A percentile compares a stretch with the other conserved stretches of the same genome.
phyloP scores from a whole-genome alignment of 2,888 invertebrate species.

The Metallyticus violacea region DNA sequence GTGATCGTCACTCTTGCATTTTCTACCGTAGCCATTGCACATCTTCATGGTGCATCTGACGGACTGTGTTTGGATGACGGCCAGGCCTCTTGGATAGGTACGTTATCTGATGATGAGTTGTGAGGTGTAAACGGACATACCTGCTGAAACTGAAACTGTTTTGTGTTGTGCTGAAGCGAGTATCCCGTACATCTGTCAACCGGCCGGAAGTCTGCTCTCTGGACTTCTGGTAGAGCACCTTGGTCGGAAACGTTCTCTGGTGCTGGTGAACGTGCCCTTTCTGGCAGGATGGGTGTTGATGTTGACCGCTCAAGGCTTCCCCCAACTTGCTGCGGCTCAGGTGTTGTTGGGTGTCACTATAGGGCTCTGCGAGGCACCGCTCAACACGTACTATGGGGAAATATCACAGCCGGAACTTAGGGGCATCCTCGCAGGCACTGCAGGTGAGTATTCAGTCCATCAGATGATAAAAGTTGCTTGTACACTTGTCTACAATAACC shows the following conservation, averaged over 20 bases:
- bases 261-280: constrained; percentile 57
- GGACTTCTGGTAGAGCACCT: constrained; percentile 55
- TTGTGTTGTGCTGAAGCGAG: constrained; percentile 50
- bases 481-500: too few species aligned
- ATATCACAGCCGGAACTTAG: constrained; percentile 55
- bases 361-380: constrained; percentile 59
- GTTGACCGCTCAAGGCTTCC: constrained; percentile 51
- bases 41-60: neutral
- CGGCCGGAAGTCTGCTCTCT: constrained; percentile 56
- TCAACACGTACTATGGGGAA: constrained; percentile 58
- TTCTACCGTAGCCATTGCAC: constrained; percentile 1
- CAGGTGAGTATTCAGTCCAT: constrained; percentile 38
- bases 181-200: constrained; percentile 56
- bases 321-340: constrained; percentile 52
- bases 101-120: neutral
- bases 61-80: neutral
- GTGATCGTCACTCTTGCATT: constrained; percentile 12
- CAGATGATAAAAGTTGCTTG: too few species aligned
- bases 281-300: constrained; percentile 56
- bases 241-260: constrained; percentile 54
- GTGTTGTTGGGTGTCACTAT: constrained; percentile 56
- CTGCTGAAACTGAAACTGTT: too few species aligned
- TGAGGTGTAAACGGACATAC: neutral
- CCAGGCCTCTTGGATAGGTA: constrained; percentile 5
- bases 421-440: constrained; percentile 54